phyloP scores from a whole-genome alignment of 92 coral and sea anemone species.

The Porites lobata region DNA sequence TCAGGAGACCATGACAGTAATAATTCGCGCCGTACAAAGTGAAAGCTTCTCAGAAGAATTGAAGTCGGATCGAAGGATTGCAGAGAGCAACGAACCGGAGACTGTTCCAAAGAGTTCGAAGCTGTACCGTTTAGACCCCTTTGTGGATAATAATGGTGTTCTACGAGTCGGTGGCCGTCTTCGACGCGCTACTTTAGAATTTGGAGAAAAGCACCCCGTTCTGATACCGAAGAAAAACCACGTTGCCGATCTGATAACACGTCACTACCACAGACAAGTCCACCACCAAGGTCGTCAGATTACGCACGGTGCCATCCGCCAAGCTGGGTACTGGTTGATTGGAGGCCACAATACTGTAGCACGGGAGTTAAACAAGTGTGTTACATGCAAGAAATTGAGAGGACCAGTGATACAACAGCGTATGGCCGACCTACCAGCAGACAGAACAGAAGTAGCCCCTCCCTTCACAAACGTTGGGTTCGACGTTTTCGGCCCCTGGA shows the following conservation, averaged over 20 bases:
- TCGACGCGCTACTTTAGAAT: constrained; percentile 7
- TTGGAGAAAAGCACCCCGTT: constrained; percentile 29
- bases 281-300: constrained; percentile 23
- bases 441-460: constrained; percentile 28
- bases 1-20: no score
- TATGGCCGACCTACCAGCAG: constrained; percentile 50
- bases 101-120: no score
- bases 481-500: constrained; percentile 56
- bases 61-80: no score
- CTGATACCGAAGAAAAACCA: constrained; percentile 28
- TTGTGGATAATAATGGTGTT: no score
- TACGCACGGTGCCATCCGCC: constrained; percentile 30
- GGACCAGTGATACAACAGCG: constrained; percentile 13
- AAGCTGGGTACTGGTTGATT: background rate
- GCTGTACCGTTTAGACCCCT: no score
- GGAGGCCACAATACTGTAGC: constrained; percentile 24
- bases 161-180: constrained; percentile 11
- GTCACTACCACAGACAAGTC: constrained; percentile 30
- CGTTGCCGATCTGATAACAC: constrained; percentile 9
- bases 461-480: constrained; percentile 24
- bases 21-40: no score
- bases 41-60: no score
- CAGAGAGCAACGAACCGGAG: no score
- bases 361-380: constrained; percentile 2
- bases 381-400: constrained; percentile 25